Conservation (phyloP, 2,888 invertebrate species). For the Marronus borbonicus region DNA sequence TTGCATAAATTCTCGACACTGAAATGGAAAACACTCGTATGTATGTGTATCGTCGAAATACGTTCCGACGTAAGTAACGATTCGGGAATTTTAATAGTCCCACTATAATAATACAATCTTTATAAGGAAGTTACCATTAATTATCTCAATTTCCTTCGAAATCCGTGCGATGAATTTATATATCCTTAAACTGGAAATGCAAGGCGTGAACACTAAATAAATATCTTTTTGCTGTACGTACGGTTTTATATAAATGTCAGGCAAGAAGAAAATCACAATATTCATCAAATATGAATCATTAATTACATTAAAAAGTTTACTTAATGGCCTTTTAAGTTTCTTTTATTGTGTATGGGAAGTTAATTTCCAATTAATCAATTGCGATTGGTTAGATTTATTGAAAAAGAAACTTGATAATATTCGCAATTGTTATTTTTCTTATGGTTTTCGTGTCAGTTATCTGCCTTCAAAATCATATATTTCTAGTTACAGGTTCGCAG, state of each 20-base stretch:
- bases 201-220: no score
- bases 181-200: background rate
- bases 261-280: background rate
- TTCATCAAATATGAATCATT: no score
- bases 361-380: no score
- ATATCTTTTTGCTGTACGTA: background rate
- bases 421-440: no score
- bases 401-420: no score
- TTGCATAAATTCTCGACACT: conserved; percentile 58
- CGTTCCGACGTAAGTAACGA: conserved; percentile 1
- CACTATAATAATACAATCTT: background rate
- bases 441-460: no score
- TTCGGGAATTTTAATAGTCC: conserved; percentile 16
- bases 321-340: no score
- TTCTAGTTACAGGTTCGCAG: no score
- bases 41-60: background rate
- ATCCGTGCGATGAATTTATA: conserved; percentile 8
- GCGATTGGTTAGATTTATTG: no score
- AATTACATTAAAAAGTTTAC: no score
- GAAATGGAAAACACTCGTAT: conserved; percentile 33
- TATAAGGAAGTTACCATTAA: conserved; percentile 25
- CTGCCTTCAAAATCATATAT: no score
- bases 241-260: background rate
- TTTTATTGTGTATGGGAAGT: no score
- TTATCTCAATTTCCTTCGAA: conserved; percentile 11